Evolutionary conservation across 2,797 vertebrate species (phyloP), one percentile per base, ranked within the genome.

Genomic region (Tokudaia tokunoshimensis): DNA sequence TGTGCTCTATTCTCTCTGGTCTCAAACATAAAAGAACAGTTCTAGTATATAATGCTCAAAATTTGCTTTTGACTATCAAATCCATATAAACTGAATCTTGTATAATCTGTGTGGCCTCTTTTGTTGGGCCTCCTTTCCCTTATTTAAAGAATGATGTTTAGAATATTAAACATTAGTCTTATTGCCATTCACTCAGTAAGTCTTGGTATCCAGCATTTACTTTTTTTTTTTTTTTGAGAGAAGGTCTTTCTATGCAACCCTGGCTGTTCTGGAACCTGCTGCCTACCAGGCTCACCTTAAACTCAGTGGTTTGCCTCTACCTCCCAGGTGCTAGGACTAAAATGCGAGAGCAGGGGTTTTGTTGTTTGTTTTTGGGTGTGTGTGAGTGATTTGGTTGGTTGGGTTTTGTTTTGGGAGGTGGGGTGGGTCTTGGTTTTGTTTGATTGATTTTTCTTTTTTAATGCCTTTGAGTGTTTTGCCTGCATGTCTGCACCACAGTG

Each of bases 21-120:
- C 52, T 94, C 83, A 24, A 29, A 75, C 22, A 63, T 26, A 88
- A 57, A 34, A 91, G 63, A 92, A 47, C 47, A 50, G 14, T 34
- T 81, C 72, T 80, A 78, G 61, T 59, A 47, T 91, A 20, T 44
- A 86, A 89, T 82, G 94, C 90, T 90, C n/a, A 81, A 1, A 1
- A 90, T 80, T 95, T 79, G 82, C 92, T 94, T 76, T 61, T 9
- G 79, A 92, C 37, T 72, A 15, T 88, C n/a, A 86, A 94, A 52
- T 81, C 72, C 63, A 95, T 95, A 90, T 94, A 87, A 50, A 76
- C 20, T 70, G 12, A 96, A 91, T 89, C 50, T 78, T 84, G 29
- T 86, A 81, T 24, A 34, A 34, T 19, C 4, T 59, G 13, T 94
- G 44, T 89, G 90, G 22, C 74, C 92, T 91, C 55, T 88, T 81